phyloP scores from a whole-genome alignment of 2,888 invertebrate species.

The Corbicula japonica region DNA sequence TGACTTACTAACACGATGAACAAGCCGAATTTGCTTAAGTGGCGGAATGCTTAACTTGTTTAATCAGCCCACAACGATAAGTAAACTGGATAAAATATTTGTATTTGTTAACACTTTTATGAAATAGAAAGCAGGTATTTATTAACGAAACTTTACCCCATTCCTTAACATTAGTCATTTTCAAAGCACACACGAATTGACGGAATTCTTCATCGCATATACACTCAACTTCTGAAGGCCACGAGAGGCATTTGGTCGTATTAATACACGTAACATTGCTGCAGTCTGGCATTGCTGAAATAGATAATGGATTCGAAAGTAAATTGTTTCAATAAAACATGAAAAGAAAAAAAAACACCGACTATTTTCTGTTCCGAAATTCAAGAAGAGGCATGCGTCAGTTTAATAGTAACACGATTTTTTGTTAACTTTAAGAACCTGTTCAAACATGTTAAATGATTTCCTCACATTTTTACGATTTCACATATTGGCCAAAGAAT shows the following conservation, averaged over 20 bases:
- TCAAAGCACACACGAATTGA: background rate
- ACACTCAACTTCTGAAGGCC: background rate
- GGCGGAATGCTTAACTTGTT: too few relatives aligned
- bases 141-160: background rate
- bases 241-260: background rate
- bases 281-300: background rate
- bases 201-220: background rate
- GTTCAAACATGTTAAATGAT: background rate
- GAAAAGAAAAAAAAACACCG: background rate
- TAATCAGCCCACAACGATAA: too few relatives aligned
- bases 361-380: background rate
- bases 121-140: too few relatives aligned
- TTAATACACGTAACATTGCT: background rate
- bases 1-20: background rate
- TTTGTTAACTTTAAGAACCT: background rate
- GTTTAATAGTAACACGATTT: background rate
- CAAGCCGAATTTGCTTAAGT: background rate
- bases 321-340: background rate
- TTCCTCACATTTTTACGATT: background rate
- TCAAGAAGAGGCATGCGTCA: background rate
- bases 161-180: slow-evolving; percentile 3
- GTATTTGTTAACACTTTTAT: too few relatives aligned
- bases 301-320: background rate
- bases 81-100: too few relatives aligned
- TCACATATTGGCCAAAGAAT: background rate